Percentiles rank a stretch among this genome's conserved stretches.
Evolutionary conservation across 2,888 invertebrate genomes (phyloP).

Genomic region (Sinhomidia bicolor): DNA sequence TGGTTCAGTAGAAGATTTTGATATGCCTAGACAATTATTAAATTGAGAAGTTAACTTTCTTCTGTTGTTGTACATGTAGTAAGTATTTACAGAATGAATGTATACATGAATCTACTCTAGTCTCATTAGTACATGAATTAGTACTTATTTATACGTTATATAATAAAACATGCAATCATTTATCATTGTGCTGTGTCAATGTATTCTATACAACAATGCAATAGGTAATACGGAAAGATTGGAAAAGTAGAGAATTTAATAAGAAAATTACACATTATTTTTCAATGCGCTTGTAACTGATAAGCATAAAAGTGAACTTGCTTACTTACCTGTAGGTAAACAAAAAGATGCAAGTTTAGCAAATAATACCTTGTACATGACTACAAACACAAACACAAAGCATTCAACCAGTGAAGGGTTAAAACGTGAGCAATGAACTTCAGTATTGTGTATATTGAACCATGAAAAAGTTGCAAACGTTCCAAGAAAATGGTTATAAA

Average conservation of each 20-base stretch:
- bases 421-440: slow-evolving; percentile 66
- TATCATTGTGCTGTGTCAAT: too few species aligned
- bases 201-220: too few species aligned
- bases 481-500: slow-evolving; percentile 46
- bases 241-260: slow-evolving; percentile 31
- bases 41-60: too few species aligned
- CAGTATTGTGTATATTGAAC: slow-evolving; percentile 44
- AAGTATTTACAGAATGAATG: too few species aligned
- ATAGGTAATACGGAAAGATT: not conserved
- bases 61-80: too few species aligned
- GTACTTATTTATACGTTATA: too few species aligned
- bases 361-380: not conserved
- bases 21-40: too few species aligned
- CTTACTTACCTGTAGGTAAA: not conserved
- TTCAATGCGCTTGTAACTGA: slow-evolving; percentile 13
- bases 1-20: too few species aligned
- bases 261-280: slow-evolving; percentile 29
- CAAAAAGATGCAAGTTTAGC: not conserved
- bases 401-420: not conserved
- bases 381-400: not conserved
- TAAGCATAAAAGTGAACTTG: slow-evolving; percentile 24
- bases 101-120: too few species aligned
- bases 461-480: slow-evolving; percentile 49
- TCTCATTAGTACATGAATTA: too few species aligned
- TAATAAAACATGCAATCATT: too few species aligned